phyloP scores from a whole-genome alignment of 1,140 invertebrate species.

The Achroia grisella region DNA sequence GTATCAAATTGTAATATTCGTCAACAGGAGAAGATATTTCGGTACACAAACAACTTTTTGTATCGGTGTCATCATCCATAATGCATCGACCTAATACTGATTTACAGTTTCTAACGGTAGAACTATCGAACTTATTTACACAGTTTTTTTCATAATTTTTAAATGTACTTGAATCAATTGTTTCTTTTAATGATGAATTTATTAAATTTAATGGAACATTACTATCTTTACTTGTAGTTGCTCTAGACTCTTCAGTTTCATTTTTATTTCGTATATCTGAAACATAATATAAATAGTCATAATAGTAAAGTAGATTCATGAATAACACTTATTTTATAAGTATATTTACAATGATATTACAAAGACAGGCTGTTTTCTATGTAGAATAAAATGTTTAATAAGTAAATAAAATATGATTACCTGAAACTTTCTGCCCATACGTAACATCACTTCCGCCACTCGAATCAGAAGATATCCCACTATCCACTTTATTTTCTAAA shows the following conservation, averaged over 20 bases:
- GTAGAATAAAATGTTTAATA: no score
- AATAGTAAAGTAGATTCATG: no score
- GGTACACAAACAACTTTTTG: slow-evolving; percentile 33
- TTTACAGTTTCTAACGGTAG: slow-evolving; percentile 24
- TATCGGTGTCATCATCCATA: slow-evolving; percentile 18
- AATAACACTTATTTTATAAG: no score
- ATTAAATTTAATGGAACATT: not conserved
- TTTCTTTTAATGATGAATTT: not conserved
- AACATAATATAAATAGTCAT: no score
- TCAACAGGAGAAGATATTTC: slow-evolving; percentile 28
- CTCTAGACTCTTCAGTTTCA: no score
- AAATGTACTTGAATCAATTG: not conserved
- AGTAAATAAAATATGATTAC: not conserved
- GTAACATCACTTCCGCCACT: slow-evolving; percentile 11
- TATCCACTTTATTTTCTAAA: slow-evolving; percentile 19
- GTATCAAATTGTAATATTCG: slow-evolving; percentile 20
- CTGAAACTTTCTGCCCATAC: not conserved
- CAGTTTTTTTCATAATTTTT: no score
- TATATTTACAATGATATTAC: no score
- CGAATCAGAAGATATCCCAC: slow-evolving; percentile 22
- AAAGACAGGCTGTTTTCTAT: no score
- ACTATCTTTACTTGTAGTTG: not conserved
- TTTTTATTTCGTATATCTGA: no score
- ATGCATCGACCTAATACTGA: slow-evolving; percentile 36
- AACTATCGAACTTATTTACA: slow-evolving; percentile 1